Evolutionary conservation across 2,888 invertebrate genomes (phyloP).

Genomic region (Meandrusa payeni): DNA sequence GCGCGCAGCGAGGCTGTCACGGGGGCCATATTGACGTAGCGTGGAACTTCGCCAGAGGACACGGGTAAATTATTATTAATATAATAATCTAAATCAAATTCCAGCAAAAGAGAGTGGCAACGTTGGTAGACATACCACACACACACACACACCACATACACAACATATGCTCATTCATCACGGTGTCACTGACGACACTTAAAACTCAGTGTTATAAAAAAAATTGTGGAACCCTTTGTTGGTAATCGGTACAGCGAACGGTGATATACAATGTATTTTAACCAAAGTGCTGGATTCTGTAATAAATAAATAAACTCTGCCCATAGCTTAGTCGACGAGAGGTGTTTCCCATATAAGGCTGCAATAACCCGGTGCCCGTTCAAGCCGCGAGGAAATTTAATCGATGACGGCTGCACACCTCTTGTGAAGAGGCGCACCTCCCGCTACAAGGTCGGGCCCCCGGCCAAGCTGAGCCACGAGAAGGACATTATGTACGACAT

Average conservation of each 20-base stretch:
- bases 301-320: too few species aligned
- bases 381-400: conserved; percentile 59
- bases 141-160: too few species aligned
- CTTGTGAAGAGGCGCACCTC: conserved; percentile 77
- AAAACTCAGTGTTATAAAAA: too few species aligned
- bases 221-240: too few species aligned
- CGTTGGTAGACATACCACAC: too few species aligned
- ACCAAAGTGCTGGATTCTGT: too few species aligned
- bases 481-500: conserved; percentile 96
- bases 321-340: conserved; percentile 89
- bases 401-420: conserved; percentile 78
- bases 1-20: conserved; percentile 89
- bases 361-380: conserved; percentile 83
- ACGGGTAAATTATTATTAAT: conserved; percentile 77
- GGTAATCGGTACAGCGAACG: too few species aligned
- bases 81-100: too few species aligned
- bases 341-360: conserved; percentile 91
- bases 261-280: too few species aligned
- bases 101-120: too few species aligned
- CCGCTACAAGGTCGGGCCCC: conserved; percentile 87
- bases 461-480: conserved; percentile 87
- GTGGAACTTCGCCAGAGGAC: conserved; percentile 92
- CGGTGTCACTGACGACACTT: too few species aligned
- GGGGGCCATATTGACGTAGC: conserved; percentile 95
- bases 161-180: too few species aligned